phyloP scores from a whole-genome alignment of 2,888 invertebrate genomes.

The Cryptus armator region DNA sequence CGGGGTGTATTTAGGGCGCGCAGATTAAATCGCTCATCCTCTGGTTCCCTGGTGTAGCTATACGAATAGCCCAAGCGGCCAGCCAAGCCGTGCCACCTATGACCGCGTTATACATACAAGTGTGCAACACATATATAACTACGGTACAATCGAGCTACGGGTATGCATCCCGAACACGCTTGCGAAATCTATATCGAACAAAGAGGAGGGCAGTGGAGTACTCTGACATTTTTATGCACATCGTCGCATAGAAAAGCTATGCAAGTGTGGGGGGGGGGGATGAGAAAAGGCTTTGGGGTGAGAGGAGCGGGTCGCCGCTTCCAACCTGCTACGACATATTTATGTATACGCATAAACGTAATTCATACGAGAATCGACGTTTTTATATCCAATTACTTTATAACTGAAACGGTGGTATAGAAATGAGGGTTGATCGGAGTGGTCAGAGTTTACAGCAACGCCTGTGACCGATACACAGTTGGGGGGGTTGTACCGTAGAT shows the following conservation, averaged over 20 bases:
- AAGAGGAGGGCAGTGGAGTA: slow-evolving; percentile 7
- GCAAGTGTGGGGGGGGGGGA: slow-evolving; percentile 24
- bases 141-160: slow-evolving; percentile 28
- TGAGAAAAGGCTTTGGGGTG: slow-evolving; percentile 27
- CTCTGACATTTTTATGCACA: slow-evolving; percentile 64
- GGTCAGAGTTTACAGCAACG: slow-evolving; percentile 64
- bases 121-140: slow-evolving; percentile 9
- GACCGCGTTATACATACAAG: slow-evolving; percentile 4
- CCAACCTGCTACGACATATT: slow-evolving; percentile 66
- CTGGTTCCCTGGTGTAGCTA: slow-evolving; percentile 36
- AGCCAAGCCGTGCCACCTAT: slow-evolving; percentile 20
- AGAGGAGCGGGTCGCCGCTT: neutral
- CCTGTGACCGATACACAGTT: slow-evolving; percentile 67
- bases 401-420: slow-evolving; percentile 61
- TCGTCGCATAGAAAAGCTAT: slow-evolving; percentile 27
- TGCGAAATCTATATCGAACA: slow-evolving; percentile 60
- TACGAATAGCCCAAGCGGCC: slow-evolving; percentile 30
- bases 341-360: slow-evolving; percentile 68
- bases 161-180: slow-evolving; percentile 45
- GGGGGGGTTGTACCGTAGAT: slow-evolving; percentile 22
- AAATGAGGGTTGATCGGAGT: slow-evolving; percentile 58
- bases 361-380: slow-evolving; percentile 72
- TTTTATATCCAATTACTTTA: slow-evolving; percentile 74
- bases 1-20: slow-evolving; percentile 65
- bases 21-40: slow-evolving; percentile 67